Evolutionary conservation across 2,888 invertebrate genomes (phyloP).

Genomic region (Ryuthela nishihirai): DNA sequence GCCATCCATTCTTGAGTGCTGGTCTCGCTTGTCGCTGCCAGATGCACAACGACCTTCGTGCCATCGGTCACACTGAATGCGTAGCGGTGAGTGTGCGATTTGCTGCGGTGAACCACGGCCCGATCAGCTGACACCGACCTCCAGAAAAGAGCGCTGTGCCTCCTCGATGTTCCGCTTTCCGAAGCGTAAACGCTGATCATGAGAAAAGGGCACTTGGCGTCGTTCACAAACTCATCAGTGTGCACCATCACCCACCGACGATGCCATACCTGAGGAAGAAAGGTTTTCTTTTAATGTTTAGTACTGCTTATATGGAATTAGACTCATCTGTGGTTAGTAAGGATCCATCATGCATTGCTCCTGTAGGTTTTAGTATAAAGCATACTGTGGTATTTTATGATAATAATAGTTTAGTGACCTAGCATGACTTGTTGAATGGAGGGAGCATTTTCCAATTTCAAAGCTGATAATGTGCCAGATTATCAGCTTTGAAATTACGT

Average conservation of each 20-base stretch:
- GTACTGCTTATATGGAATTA: no score
- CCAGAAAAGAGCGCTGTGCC: conserved; percentile 28
- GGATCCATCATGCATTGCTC: no score
- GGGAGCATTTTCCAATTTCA: no score
- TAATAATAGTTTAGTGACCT: no score
- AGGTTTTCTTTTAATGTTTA: no score
- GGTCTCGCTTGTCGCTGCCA: conserved; percentile 36
- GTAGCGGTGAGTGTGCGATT: conserved; percentile 33
- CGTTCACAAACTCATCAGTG: conserved; percentile 18
- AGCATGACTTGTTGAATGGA: no score
- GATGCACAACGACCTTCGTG: conserved; percentile 27
- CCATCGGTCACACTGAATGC: conserved; percentile 37
- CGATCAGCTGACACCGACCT: conserved; percentile 13
- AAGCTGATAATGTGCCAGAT: no score
- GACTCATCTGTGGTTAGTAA: no score
- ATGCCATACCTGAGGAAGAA: conserved; percentile 28
- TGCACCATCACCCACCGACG: conserved; percentile 28
- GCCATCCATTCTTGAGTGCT: conserved; percentile 40
- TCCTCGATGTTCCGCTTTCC: conserved; percentile 6
- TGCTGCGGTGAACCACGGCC: conserved; percentile 25
- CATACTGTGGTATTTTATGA: no score
- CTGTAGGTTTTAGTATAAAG: no score
- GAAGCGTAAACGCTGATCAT: conserved; percentile 24
- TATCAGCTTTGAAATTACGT: no score
- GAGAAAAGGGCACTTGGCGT: conserved; percentile 10